Conservation (phyloP, 2,797 vertebrate genomes). For the Clarias laeviceps region DNA sequence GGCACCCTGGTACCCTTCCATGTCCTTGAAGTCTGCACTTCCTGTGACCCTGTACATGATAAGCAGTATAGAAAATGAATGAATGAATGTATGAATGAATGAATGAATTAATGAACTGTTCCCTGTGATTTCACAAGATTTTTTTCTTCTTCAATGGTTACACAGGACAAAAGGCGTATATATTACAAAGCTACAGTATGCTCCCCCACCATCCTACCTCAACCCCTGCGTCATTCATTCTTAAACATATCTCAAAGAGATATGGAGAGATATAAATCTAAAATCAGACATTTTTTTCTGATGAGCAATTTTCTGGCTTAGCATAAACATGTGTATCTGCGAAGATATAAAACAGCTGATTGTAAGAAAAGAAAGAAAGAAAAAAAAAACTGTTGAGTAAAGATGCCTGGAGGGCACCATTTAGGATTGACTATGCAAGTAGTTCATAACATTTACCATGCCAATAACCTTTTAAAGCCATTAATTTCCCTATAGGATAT, state of each 20-base stretch:
- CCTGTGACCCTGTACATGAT: no score
- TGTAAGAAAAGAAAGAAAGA: background rate
- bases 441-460: background rate
- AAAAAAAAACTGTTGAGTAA: background rate
- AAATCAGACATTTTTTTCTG: constrained; percentile 5
- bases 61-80: no score
- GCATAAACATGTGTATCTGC: background rate
- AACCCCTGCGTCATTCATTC: background rate
- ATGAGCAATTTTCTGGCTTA: background rate
- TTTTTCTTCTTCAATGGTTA: background rate
- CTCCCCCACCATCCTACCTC: background rate
- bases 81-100: no score
- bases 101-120: background rate
- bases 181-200: constrained; percentile 26
- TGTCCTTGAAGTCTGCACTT: no score
- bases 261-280: background rate
- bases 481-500: constrained; percentile 5
- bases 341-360: background rate
- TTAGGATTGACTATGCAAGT: background rate
- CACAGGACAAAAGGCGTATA: background rate
- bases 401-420: background rate
- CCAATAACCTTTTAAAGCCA: background rate
- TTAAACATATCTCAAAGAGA: background rate
- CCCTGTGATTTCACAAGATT: constrained; percentile 5
- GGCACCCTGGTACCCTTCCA: no score